These are phyloP conservation scores for Xenopus petersii DNA, from an alignment of 2,797 vertebrate species.

Conservation along the genomic window DNA sequence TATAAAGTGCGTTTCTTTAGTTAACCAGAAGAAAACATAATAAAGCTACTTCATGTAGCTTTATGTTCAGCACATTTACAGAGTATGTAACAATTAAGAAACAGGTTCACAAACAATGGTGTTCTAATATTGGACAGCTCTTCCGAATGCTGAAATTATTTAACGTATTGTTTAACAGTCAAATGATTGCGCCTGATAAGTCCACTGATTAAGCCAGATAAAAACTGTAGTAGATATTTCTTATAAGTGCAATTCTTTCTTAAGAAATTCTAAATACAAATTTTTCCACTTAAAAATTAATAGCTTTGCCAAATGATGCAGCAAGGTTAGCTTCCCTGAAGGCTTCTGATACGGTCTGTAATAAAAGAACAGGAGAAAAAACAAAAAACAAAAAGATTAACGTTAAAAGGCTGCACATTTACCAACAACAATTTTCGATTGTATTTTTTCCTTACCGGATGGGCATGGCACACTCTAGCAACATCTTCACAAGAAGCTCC, in stretches of 20 bases:
- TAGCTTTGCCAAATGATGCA: conserved; percentile 94
- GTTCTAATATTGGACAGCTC: conserved; percentile 47
- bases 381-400: no score
- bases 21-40: conserved; percentile 10
- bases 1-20: conserved; percentile 8
- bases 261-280: conserved; percentile 55
- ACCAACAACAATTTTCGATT: no score
- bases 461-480: conserved; percentile 96
- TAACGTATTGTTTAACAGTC: conserved; percentile 25
- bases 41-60: conserved; percentile 1
- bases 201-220: conserved; percentile 56
- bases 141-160: background rate
- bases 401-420: no score
- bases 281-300: conserved; percentile 83
- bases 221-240: conserved; percentile 52
- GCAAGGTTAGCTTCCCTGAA: conserved; percentile 98
- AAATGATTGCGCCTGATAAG: conserved; percentile 57
- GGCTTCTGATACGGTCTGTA: conserved; percentile 95
- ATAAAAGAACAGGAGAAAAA: conserved; percentile 3
- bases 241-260: conserved; percentile 49
- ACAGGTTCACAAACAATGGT: conserved; percentile 44
- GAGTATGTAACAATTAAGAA: background rate
- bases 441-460: conserved; percentile 76
- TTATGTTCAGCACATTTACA: conserved; percentile 2
- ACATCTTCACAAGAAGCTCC: conserved; percentile 96